Percentiles rank a stretch among this genome's conserved stretches.
These are phyloP conservation scores for Sprattus sprattus DNA, from an alignment of 2,113 vertebrate genomes.

Conservation along the genomic window DNA sequence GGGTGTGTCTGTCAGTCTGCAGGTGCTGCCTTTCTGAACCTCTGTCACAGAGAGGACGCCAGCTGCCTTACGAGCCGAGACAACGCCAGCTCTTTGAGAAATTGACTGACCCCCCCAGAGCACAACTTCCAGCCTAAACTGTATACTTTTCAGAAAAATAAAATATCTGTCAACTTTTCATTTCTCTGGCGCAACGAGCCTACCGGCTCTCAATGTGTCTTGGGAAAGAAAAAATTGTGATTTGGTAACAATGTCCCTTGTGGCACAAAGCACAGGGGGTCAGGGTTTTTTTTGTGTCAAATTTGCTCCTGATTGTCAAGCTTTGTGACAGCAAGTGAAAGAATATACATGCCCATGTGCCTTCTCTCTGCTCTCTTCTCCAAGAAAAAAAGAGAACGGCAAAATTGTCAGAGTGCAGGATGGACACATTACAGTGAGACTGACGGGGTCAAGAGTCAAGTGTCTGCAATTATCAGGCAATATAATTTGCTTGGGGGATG, in stretches of 20 bases:
- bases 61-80: background rate
- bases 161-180: background rate
- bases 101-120: background rate
- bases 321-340: background rate
- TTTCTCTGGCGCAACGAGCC: background rate
- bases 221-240: background rate
- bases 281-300: background rate
- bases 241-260: background rate
- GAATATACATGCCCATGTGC: background rate
- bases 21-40: background rate
- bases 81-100: background rate
- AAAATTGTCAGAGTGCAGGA: background rate
- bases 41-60: background rate
- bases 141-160: too few relatives aligned
- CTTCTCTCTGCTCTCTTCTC: too few relatives aligned
- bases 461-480: background rate
- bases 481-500: background rate
- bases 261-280: background rate
- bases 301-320: background rate
- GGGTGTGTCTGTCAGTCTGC: background rate
- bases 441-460: background rate
- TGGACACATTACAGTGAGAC: background rate
- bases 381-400: too few relatives aligned
- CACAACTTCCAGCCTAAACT: background rate
- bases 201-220: background rate